Base-by-base conservation (phyloP, 2,888 invertebrate genomes). In the Callyntrura sp. region DNA sequence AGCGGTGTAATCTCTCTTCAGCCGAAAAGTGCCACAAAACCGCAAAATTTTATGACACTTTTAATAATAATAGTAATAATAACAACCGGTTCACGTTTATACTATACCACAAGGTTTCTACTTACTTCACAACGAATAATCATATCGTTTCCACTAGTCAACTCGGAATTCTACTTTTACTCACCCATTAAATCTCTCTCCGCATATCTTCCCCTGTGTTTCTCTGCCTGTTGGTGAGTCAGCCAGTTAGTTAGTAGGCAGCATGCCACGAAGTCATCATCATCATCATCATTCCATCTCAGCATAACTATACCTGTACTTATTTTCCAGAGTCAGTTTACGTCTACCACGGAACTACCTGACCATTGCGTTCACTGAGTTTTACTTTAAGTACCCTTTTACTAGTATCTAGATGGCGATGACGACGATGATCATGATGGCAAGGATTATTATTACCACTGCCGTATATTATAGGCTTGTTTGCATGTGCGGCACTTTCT, bases 161-260 rank as follows among this genome's bases (percentile, higher is more conserved):
- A 60, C 60, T 9, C 11, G 60, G 23, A 20, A 60, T 55, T 55
- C n/a, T 55, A 55, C 55, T 83, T 65, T 68, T 83, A 83, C 45
- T 82, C 68, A 57, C 83, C 62, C 68, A 83, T 68, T 83, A 83
- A 83, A 83, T 83, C 83, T 68, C 9, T 78, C 51, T 35, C 25
- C 51, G 55, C 23, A n/a, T n/a, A n/a, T n/a, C n/a, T n/a, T n/a
- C n/a, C n/a, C n/a, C n/a, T n/a, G n/a, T n/a, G n/a, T n/a, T n/a
- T n/a, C n/a, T n/a, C n/a, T n/a, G n/a, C n/a, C n/a, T n/a, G n/a
- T n/a, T n/a, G n/a, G n/a, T n/a, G n/a, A n/a, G n/a, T n/a, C n/a
- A n/a, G n/a, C n/a, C n/a, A n/a, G n/a, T n/a, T 51, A n/a, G n/a
- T 35, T 20, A 43, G 35, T 81, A 55, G 14, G 6, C 55, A 62